phyloP scores from a whole-genome alignment of 2,888 invertebrate genomes.

The Rhyacophila evoluta region DNA sequence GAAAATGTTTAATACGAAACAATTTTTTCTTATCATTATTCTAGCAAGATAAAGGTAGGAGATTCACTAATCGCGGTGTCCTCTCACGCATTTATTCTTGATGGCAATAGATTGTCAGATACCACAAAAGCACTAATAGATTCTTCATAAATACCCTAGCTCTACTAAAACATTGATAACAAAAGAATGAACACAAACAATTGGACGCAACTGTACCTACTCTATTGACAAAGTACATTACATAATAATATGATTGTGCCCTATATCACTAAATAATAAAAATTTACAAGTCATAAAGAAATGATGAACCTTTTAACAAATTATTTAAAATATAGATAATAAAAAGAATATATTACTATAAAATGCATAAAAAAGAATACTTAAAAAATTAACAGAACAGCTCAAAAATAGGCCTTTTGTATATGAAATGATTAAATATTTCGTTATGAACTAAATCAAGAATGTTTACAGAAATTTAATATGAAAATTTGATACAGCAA shows the following conservation, averaged over 20 bases:
- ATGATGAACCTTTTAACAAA: not conserved
- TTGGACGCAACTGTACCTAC: slow-evolving; percentile 8
- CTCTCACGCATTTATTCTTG: too few relatives aligned
- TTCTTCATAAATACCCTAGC: slow-evolving; percentile 5
- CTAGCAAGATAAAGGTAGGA: too few relatives aligned
- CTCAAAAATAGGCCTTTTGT: not conserved
- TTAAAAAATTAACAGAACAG: not conserved
- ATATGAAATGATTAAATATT: too few relatives aligned
- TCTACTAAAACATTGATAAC: slow-evolving; percentile 17
- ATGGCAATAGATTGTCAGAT: not conserved
- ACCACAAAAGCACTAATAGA: not conserved
- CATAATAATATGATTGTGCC: slow-evolving; percentile 15
- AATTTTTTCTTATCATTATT: too few relatives aligned
- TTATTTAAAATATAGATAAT: not conserved
- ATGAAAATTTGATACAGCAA: too few relatives aligned
- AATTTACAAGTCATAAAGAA: not conserved
- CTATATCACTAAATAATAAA: not conserved
- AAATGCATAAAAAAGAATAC: not conserved
- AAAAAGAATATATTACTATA: not conserved
- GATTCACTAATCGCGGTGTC: too few relatives aligned
- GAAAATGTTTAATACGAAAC: too few relatives aligned
- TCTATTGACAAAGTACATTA: not conserved
- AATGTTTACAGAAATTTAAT: too few relatives aligned
- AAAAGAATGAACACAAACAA: slow-evolving; percentile 16
- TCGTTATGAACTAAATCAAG: too few relatives aligned